Base-by-base conservation (phyloP, 2,797 vertebrate species). In the Dicrostonyx torquatus region DNA sequence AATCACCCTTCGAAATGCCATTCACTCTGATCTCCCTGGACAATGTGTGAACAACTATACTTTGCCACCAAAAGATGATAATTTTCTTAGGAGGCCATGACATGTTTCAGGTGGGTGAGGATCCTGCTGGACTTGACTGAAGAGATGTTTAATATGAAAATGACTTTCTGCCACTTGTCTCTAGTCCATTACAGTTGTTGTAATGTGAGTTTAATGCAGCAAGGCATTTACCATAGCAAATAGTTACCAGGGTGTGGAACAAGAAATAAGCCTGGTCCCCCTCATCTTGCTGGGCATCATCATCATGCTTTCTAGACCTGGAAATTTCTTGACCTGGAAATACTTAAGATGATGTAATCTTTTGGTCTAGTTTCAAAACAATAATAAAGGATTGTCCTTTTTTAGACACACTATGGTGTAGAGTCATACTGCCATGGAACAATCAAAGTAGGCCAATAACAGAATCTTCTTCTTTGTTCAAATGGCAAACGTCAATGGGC, bases 391-490 rank as follows among this genome's bases (percentile, higher is more conserved):
- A 48, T 79, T 72, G 24, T 79, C 73, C 60, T 45, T 77, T 58
- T 53, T 78, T 94, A 72, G 37, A 72, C 70, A 72, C 68, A n/a
- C 64, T 45, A 34, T 43, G 64, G 75, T 88, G 77, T 82, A 20
- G 83, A 96, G 79, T 96, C 84, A 89, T 76, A 78, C 1, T 76
- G 76, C 79, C 66, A 91, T n/a, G 84, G 77, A 76, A 13, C 76
- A 91, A 85, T 93, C 72, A 85, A 73, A 90, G 84, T 22, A 85
- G 87, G 79, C 55, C 72, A 79, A 90, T 77, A 91, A 91, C 60
- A 77, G 60, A 87, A 86, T 72, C 62, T 50, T 48, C 60, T 93
- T 87, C 62, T 94, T 88, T 95, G 87, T 64, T 96, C 94, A 83
- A 37, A 95, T 93, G 73, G 85, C 77, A 75, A 90, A 89, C 91